A percentile compares a stretch with the other conserved stretches of the same genome.
Evolutionary conservation across 92 coral and sea anemone genomes (phyloP).

Genomic region (Actinostola sp.): DNA sequence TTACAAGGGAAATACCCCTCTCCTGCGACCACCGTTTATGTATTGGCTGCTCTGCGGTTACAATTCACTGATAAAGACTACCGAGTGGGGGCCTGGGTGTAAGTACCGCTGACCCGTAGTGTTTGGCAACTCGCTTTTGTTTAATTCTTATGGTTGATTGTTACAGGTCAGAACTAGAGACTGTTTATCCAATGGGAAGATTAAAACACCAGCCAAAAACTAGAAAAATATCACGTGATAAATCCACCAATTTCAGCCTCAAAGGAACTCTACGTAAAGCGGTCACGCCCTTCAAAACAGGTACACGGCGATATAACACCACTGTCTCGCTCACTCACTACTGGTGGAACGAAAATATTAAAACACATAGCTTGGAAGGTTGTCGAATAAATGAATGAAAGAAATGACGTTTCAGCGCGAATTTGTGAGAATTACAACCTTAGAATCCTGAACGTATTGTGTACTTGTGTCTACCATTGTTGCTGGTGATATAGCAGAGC

Average conservation of each 20-base stretch:
- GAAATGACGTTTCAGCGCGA: no score
- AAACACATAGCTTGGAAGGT: no score
- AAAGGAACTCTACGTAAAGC: slow-evolving; percentile 92
- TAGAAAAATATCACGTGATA: slow-evolving; percentile 45
- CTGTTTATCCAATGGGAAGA: slow-evolving; percentile 82
- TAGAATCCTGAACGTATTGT: no score
- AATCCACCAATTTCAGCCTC: slow-evolving; percentile 71
- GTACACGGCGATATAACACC: no score
- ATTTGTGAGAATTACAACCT: no score
- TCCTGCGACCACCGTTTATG: slow-evolving; percentile 86
- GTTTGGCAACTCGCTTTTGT: not conserved
- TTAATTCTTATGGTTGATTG: not conserved
- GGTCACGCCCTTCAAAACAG: slow-evolving; percentile 87
- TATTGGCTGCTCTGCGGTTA: slow-evolving; percentile 87
- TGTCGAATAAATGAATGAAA: no score
- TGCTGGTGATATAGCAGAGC: no score
- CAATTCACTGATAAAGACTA: slow-evolving; percentile 97
- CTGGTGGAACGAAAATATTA: no score
- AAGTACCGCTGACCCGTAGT: slow-evolving; percentile 44
- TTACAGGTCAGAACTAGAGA: slow-evolving; percentile 68
- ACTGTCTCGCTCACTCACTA: no score
- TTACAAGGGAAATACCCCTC: slow-evolving; percentile 92
- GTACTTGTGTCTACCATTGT: no score
- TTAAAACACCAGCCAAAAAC: slow-evolving; percentile 57
- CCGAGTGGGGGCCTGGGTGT: slow-evolving; percentile 98